Evolutionary conservation across 2,797 vertebrate genomes (phyloP).

Genomic region (Tokudaia muenninki): DNA sequence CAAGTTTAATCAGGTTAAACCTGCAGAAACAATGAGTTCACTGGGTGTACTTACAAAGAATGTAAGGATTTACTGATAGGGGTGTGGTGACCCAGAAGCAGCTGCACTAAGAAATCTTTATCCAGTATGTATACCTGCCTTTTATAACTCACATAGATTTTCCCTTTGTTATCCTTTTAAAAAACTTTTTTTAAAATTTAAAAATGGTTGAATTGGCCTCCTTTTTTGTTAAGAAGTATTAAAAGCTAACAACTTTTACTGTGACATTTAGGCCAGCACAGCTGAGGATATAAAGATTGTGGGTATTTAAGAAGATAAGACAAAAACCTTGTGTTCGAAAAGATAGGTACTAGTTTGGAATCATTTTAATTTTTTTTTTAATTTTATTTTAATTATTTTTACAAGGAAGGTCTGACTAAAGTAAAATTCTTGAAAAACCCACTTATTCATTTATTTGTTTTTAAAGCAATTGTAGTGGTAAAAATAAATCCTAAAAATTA

Average conservation of each 20-base stretch:
- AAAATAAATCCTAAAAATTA: background rate
- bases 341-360: background rate
- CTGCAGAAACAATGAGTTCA: background rate
- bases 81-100: background rate
- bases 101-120: background rate
- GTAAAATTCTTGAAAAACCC: background rate
- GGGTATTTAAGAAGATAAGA: background rate
- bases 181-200: background rate
- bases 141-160: background rate
- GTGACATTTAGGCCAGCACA: background rate
- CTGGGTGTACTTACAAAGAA: background rate
- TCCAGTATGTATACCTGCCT: background rate
- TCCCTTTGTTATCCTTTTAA: background rate
- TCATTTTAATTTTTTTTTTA: background rate
- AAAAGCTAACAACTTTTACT: background rate
- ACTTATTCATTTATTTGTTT: background rate
- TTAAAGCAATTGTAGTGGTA: background rate
- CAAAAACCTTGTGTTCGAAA: background rate
- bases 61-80: background rate
- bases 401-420: background rate
- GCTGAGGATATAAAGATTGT: background rate
- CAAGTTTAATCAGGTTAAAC: background rate
- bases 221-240: no score
- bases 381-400: background rate
- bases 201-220: background rate